These are phyloP conservation scores for Rhamnusium bicolor DNA, from an alignment of 2,888 invertebrate genomes.

Conservation along the genomic window DNA sequence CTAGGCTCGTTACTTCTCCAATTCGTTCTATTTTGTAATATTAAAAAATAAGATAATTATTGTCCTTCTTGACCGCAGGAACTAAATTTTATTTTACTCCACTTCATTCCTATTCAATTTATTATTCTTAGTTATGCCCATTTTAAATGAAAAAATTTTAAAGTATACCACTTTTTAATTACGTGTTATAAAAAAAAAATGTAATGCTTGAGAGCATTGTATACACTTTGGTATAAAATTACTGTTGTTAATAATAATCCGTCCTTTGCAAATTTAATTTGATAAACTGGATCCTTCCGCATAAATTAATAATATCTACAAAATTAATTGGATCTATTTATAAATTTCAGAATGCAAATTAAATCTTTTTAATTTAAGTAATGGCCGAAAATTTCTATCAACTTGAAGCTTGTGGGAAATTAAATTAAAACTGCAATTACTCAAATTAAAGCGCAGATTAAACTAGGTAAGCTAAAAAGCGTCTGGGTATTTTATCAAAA, in stretches of 20 bases:
- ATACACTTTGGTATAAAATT: not conserved
- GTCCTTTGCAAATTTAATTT: not conserved
- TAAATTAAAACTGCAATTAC: conserved; percentile 57
- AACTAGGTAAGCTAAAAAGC: conserved; percentile 45
- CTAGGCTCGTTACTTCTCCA: no score
- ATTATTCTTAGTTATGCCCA: no score
- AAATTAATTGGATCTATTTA: conserved; percentile 43
- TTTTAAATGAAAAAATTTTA: no score
- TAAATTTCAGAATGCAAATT: conserved; percentile 43
- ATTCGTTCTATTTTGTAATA: no score
- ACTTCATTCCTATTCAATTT: no score
- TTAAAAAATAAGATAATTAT: no score
- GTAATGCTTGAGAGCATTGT: not conserved
- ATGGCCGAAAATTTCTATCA: conserved; percentile 51
- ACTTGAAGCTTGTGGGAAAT: conserved; percentile 48
- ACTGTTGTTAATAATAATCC: not conserved
- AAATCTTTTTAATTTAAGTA: conserved; percentile 55
- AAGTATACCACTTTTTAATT: no score
- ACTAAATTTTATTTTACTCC: no score
- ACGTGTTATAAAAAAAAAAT: no score
- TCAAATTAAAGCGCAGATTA: conserved; percentile 55
- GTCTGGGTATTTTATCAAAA: conserved; percentile 47
- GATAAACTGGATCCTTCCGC: not conserved
- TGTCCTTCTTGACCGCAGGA: no score
- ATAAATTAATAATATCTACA: not conserved